Evolutionary conservation across 2,113 vertebrate genomes (phyloP).

Genomic region (Pachycephala philippinensis): DNA sequence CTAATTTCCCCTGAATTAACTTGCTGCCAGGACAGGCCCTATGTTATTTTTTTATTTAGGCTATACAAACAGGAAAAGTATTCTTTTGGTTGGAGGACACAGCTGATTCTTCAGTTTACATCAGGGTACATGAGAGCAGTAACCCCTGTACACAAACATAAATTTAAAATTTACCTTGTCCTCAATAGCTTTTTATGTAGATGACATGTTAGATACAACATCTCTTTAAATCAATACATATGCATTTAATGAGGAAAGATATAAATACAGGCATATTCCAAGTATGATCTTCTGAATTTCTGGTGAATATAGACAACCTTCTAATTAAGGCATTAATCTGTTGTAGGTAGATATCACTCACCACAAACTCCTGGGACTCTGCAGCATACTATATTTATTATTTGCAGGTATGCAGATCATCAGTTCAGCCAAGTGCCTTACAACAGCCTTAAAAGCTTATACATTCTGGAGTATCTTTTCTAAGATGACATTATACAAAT

Average conservation of each 20-base stretch:
- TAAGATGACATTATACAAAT: background rate
- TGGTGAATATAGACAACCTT: background rate
- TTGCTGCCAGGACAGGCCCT: background rate
- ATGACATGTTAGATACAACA: background rate
- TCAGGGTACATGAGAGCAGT: background rate
- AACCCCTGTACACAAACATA: background rate
- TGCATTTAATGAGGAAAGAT: background rate
- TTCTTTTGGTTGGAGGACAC: background rate
- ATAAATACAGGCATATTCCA: background rate
- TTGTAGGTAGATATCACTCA: background rate
- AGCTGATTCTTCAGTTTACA: background rate
- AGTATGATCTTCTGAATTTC: background rate
- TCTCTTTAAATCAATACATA: background rate
- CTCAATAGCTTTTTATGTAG: background rate
- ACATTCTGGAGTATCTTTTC: background rate
- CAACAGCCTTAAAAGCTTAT: background rate
- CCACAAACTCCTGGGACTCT: background rate
- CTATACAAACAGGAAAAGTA: background rate
- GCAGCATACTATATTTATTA: background rate
- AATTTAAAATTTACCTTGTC: background rate
- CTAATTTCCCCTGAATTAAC: background rate
- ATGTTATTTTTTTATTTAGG: background rate
- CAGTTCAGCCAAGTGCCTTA: background rate
- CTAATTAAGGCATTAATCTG: background rate
- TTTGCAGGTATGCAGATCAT: background rate